Conservation (phyloP, 2,888 invertebrate species). For the Nemapogon koenigi region DNA sequence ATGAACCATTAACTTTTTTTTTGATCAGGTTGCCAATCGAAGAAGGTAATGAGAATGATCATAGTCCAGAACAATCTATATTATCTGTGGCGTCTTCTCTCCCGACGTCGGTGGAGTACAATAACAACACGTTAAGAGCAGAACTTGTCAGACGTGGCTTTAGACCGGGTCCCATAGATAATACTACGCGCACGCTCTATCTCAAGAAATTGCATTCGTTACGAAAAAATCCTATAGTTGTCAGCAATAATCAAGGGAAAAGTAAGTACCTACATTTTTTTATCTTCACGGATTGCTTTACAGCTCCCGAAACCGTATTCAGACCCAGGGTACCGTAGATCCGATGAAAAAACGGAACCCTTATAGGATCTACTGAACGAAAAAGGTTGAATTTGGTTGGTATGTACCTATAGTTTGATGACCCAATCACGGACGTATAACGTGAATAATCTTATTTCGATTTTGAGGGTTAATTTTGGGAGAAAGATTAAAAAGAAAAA, state of each 20-base stretch:
- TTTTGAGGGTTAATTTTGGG: no score
- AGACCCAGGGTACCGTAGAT: no score
- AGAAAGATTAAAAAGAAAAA: no score
- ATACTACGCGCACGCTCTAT: conserved; percentile 78
- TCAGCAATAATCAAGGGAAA: conserved; percentile 25
- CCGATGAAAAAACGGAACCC: no score
- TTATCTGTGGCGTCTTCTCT: conserved; percentile 60
- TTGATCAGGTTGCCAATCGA: conserved; percentile 37
- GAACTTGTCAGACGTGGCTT: conserved; percentile 73
- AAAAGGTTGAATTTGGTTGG: no score
- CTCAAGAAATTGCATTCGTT: conserved; percentile 73
- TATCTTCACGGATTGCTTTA: no score
- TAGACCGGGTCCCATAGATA: conserved; percentile 81
- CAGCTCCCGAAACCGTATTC: no score
- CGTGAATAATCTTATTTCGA: no score
- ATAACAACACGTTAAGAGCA: conserved; percentile 69
- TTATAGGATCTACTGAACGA: no score
- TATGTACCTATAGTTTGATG: no score
- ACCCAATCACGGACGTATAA: no score
- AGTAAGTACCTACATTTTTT: conserved; percentile 26
- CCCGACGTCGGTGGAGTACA: conserved; percentile 69
- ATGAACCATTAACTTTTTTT: no score
- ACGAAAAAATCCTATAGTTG: conserved; percentile 34
- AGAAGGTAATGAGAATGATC: conserved; percentile 28
- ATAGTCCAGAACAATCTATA: conserved; percentile 38